Conservation (phyloP, 2,113 vertebrate species). For the Actenoides lindsayi region DNA sequence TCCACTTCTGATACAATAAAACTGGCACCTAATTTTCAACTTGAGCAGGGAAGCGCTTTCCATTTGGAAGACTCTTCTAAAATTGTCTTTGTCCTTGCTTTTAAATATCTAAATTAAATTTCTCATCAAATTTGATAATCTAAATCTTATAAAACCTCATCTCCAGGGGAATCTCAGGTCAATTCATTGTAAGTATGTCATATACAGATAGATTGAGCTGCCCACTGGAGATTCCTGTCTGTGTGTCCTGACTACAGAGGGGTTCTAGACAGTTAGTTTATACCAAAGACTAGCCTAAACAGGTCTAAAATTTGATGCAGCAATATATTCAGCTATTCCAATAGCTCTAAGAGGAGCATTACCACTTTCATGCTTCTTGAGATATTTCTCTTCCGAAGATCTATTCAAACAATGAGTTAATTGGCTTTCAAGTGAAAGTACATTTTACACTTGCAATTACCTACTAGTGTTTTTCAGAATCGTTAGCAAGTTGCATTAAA, state of each 20-base stretch:
- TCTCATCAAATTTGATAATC: not conserved
- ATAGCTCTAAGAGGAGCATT: not conserved
- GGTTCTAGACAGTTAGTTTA: not conserved
- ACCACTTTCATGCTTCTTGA: not conserved
- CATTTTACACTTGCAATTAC: not conserved
- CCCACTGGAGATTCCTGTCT: not conserved
- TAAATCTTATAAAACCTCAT: not conserved
- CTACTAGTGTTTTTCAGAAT: not conserved
- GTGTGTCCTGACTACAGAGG: not conserved
- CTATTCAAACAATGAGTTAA: not conserved
- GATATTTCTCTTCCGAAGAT: not conserved
- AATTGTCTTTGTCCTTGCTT: not conserved
- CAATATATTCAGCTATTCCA: not conserved
- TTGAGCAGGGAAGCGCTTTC: not conserved
- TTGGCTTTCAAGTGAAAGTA: constrained; percentile 2
- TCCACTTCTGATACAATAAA: not conserved
- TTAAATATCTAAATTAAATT: not conserved
- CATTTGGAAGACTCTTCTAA: not conserved
- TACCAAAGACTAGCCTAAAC: not conserved
- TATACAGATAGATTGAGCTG: not conserved
- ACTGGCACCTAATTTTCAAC: not conserved
- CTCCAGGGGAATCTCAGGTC: not conserved
- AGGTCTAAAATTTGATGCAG: not conserved
- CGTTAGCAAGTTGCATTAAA: not conserved
- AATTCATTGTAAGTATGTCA: not conserved